A percentile compares a stretch with the other conserved stretches of the same genome.
Evolutionary conservation across 1,140 invertebrate genomes (phyloP).

Genomic region (Goniozus legneri): DNA sequence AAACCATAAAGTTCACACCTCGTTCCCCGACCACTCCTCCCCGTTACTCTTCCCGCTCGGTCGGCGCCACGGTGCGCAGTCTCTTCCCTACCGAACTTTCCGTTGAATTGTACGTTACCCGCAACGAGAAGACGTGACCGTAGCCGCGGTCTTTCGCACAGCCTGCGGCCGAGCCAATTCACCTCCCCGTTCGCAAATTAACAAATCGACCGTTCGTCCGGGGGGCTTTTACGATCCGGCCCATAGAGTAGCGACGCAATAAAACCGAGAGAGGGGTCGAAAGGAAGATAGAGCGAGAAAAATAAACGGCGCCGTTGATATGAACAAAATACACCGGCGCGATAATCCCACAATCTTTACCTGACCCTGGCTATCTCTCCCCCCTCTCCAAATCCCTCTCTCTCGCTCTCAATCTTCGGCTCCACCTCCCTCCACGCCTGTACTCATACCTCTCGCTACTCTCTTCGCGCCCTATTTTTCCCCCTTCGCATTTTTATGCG

Average conservation of each 20-base stretch:
- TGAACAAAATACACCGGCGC: slow-evolving; percentile 16
- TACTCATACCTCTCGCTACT: background rate
- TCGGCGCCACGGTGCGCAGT: too few relatives aligned
- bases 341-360: slow-evolving; percentile 26
- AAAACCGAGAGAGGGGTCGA: slow-evolving; percentile 6
- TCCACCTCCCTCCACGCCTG: background rate
- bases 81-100: background rate
- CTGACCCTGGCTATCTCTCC: slow-evolving; percentile 11
- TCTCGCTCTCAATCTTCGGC: background rate
- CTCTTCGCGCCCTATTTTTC: background rate
- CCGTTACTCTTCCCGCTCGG: slow-evolving; percentile 11
- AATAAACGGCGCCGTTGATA: slow-evolving; percentile 9
- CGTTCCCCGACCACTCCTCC: slow-evolving; percentile 7
- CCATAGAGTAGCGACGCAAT: slow-evolving; percentile 1
- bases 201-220: slow-evolving; percentile 18
- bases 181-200: slow-evolving; percentile 18
- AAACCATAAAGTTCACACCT: slow-evolving; percentile 21
- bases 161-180: too few relatives aligned
- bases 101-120: background rate
- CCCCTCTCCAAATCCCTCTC: slow-evolving; percentile 8
- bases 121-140: too few relatives aligned
- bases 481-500: too few relatives aligned
- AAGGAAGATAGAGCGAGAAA: background rate
- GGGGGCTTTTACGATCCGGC: slow-evolving; percentile 12
- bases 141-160: background rate